Evolutionary conservation across 2,888 invertebrate species (phyloP).

Genomic region (Drosophila emarginata): DNA sequence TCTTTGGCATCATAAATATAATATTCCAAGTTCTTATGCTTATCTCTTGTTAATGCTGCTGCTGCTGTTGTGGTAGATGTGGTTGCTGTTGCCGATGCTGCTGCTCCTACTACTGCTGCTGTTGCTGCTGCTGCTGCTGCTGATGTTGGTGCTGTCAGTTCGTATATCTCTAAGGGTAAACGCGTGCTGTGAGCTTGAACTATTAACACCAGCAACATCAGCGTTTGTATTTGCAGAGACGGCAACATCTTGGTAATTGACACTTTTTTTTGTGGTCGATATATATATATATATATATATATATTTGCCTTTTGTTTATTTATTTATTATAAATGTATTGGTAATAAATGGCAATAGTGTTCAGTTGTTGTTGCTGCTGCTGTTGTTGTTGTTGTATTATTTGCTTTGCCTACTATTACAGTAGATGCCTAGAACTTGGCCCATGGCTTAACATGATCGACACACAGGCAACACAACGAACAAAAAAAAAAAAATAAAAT

Average conservation of each 20-base stretch:
- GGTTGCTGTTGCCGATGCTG: constrained; percentile 25
- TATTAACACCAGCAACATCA: constrained; percentile 39
- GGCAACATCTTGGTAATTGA: constrained; percentile 69
- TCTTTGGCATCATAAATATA: constrained; percentile 73
- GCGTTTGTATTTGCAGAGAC: constrained; percentile 44
- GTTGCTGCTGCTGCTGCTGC: constrained; percentile 24
- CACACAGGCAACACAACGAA: constrained; percentile 29
- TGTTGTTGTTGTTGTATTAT: constrained; percentile 10
- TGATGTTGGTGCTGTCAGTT: constrained; percentile 73
- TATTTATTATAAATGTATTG: constrained; percentile 2
- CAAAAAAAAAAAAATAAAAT: constrained; percentile 19
- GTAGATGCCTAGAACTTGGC: constrained; percentile 17
- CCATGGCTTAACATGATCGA: constrained; percentile 29
- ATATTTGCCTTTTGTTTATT: constrained; percentile 12
- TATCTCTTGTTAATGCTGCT: constrained; percentile 26
- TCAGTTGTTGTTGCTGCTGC: background rate
- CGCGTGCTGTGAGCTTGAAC: constrained; percentile 73
- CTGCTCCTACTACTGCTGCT: constrained; percentile 29
- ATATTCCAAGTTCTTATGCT: constrained; percentile 60
- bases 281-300: background rate
- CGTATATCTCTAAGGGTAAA: constrained; percentile 81
- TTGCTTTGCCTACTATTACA: constrained; percentile 9
- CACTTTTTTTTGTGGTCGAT: constrained; percentile 55
- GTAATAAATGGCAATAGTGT: constrained; percentile 1
- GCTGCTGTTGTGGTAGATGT: constrained; percentile 42